Evolutionary conservation across 2,113 vertebrate species (phyloP).

Genomic region (Crotalus tigris): DNA sequence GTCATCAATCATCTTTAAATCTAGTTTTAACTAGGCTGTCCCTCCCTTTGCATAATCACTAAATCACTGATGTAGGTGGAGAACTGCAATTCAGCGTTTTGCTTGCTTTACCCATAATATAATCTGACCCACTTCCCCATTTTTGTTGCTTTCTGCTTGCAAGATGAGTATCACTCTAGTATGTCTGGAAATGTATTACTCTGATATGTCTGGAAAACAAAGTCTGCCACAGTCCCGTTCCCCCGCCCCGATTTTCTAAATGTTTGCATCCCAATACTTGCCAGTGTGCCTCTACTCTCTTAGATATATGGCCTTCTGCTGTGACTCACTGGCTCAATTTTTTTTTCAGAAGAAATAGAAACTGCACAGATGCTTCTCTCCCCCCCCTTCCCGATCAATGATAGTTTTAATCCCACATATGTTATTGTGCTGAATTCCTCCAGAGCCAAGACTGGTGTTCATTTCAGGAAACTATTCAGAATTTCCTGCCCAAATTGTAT

Average conservation of each 20-base stretch:
- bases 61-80: background rate
- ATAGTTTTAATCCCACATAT: constrained; percentile 49
- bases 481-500: constrained; percentile 1
- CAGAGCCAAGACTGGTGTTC: background rate
- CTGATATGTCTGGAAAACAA: background rate
- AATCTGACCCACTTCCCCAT: background rate
- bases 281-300: constrained; percentile 21
- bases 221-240: too few species aligned
- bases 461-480: background rate
- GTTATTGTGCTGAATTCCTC: background rate
- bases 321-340: constrained; percentile 35
- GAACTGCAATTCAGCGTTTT: background rate
- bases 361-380: background rate
- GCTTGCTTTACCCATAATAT: background rate
- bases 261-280: background rate
- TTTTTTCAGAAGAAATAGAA: constrained; percentile 46
- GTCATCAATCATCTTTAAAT: background rate
- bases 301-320: background rate
- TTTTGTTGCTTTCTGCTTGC: background rate
- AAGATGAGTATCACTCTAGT: background rate
- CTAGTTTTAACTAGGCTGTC: background rate
- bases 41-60: background rate
- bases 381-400: constrained; percentile 44
- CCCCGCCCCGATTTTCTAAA: background rate
- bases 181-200: constrained; percentile 23